Evolutionary conservation across 1,140 invertebrate genomes (phyloP).

Genomic region (Aphelinus atriplicis): DNA sequence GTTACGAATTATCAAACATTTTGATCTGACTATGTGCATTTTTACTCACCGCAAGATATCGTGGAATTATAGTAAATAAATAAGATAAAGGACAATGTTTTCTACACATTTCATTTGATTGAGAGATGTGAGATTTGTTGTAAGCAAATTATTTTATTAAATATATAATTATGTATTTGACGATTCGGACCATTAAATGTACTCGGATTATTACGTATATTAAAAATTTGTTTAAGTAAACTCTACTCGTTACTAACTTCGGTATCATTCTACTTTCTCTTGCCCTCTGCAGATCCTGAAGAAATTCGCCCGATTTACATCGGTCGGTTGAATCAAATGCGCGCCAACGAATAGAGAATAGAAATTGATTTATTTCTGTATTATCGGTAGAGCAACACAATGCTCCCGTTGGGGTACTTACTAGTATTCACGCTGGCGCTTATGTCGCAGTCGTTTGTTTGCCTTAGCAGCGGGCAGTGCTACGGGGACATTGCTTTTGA

Average conservation of each 20-base stretch:
- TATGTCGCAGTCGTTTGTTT: constrained; percentile 32
- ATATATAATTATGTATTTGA: constrained; percentile 36
- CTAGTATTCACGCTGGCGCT: constrained; percentile 4
- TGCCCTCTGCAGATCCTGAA: no score
- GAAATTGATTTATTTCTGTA: constrained; percentile 2
- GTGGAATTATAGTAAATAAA: constrained; percentile 28
- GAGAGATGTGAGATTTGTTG: constrained; percentile 39
- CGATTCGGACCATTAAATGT: constrained; percentile 40
- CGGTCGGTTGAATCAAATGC: no score
- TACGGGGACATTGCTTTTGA: constrained; percentile 11
- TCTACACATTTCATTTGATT: constrained; percentile 37
- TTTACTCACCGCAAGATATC: constrained; percentile 34
- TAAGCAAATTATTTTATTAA: constrained; percentile 42
- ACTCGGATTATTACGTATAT: constrained; percentile 32
- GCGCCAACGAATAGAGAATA: no score
- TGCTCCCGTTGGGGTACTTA: not conserved
- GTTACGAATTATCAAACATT: constrained; percentile 31
- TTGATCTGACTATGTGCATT: constrained; percentile 39
- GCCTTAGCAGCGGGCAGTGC: constrained; percentile 40
- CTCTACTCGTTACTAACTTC: not conserved
- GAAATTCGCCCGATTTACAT: no score
- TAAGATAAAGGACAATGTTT: constrained; percentile 33
- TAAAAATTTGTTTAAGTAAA: constrained; percentile 39
- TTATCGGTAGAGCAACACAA: constrained; percentile 17
- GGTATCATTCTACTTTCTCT: no score